These are phyloP conservation scores for Rhynchonycteris naso DNA, from an alignment of 2,797 vertebrate genomes.

Conservation along the genomic window DNA sequence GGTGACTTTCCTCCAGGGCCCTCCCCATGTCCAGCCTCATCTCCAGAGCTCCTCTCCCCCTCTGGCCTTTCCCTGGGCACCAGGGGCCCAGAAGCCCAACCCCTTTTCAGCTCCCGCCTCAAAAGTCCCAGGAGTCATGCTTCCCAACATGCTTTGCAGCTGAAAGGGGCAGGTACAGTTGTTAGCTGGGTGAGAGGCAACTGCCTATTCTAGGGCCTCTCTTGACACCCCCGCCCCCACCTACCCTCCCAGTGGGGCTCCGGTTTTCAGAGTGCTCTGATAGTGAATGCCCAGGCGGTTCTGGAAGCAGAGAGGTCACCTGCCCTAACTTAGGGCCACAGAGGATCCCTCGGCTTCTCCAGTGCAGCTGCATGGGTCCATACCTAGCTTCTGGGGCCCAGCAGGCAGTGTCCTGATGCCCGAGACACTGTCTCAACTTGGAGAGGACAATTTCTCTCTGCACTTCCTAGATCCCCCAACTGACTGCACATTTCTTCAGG, in stretches of 20 bases:
- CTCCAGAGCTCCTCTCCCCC: not conserved
- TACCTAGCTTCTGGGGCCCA: not conserved
- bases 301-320: not conserved
- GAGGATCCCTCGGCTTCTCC: not conserved
- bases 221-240: not conserved
- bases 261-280: not conserved
- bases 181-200: not conserved
- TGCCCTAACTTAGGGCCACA: not conserved
- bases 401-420: not conserved
- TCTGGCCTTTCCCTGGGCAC: not conserved
- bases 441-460: not conserved
- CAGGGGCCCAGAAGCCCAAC: not conserved
- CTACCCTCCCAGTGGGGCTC: not conserved
- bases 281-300: not conserved
- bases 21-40: not conserved
- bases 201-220: not conserved
- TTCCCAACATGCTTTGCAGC: not conserved
- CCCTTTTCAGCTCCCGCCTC: not conserved
- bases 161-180: not conserved
- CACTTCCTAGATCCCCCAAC: not conserved
- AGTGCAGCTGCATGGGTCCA: not conserved
- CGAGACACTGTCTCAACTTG: rapidly evolving
- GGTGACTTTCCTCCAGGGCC: not conserved
- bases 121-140: not conserved
- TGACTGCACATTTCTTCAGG: not conserved